phyloP scores from a whole-genome alignment of 1,140 invertebrate species.

The Octopus sinensis region DNA sequence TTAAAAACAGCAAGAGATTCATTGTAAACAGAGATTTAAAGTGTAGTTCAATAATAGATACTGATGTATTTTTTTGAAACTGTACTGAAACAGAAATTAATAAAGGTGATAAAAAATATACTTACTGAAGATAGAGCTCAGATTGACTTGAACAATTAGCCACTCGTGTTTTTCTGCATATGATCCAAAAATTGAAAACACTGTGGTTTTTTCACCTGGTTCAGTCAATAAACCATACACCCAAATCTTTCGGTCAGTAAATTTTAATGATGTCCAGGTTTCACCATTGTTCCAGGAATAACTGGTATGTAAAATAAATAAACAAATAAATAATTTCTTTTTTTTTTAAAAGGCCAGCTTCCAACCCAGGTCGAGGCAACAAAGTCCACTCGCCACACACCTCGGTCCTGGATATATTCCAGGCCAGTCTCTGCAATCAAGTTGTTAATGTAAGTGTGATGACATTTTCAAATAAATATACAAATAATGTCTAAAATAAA shows the following conservation, averaged over 20 bases:
- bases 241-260: slow-evolving; percentile 62
- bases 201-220: slow-evolving; percentile 84
- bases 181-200: slow-evolving; percentile 83
- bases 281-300: slow-evolving; percentile 85
- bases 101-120: slow-evolving; percentile 21
- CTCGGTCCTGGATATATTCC: too few species aligned
- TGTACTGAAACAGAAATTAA: background rate
- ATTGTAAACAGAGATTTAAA: too few species aligned
- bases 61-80: background rate
- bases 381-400: too few species aligned
- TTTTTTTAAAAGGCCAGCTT: too few species aligned
- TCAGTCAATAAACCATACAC: slow-evolving; percentile 87
- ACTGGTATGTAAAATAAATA: slow-evolving; percentile 28
- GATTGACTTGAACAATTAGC: slow-evolving; percentile 81
- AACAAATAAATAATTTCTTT: too few species aligned
- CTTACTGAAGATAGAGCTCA: slow-evolving; percentile 69
- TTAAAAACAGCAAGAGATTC: too few species aligned
- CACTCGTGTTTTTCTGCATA: slow-evolving; percentile 73
- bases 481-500: too few species aligned
- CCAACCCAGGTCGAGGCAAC: too few species aligned
- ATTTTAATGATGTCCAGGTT: slow-evolving; percentile 71
- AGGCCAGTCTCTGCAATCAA: too few species aligned
- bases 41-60: too few species aligned
- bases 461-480: too few species aligned
- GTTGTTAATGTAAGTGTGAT: too few species aligned